phyloP scores from a whole-genome alignment of 2,797 vertebrate species.

The Epinephelus awoara region DNA sequence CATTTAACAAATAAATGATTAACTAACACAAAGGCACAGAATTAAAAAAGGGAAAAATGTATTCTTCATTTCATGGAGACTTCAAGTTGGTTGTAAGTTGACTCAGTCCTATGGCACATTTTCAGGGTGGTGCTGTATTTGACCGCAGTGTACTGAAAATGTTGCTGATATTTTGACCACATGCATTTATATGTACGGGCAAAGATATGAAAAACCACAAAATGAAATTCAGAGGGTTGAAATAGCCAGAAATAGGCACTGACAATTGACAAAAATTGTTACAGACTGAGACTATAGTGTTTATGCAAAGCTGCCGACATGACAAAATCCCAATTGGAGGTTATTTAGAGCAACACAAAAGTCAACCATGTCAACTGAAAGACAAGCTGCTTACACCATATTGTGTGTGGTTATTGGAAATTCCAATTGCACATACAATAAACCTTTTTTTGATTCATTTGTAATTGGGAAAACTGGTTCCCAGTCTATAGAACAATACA shows the following conservation, averaged over 20 bases:
- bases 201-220: background rate
- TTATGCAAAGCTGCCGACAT: background rate
- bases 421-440: background rate
- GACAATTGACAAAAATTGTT: background rate
- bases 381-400: slow-evolving; percentile 22
- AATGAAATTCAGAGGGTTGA: no score
- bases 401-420: background rate
- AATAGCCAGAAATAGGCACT: no score
- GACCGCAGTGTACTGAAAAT: background rate
- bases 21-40: background rate
- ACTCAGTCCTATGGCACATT: background rate
- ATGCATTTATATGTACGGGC: background rate
- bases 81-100: background rate
- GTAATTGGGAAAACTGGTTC: background rate
- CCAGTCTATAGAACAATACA: background rate
- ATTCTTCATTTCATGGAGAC: no score
- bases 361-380: slow-evolving; percentile 10
- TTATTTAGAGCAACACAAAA: slow-evolving; percentile 2
- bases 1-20: no score
- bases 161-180: background rate
- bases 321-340: background rate
- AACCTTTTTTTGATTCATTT: slow-evolving; percentile 2
- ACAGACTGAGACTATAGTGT: background rate
- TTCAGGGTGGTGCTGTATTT: background rate
- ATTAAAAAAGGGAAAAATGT: no score